These are phyloP conservation scores for Steinernema khuongi DNA, from an alignment of 1,140 invertebrate genomes.

Conservation along the genomic window DNA sequence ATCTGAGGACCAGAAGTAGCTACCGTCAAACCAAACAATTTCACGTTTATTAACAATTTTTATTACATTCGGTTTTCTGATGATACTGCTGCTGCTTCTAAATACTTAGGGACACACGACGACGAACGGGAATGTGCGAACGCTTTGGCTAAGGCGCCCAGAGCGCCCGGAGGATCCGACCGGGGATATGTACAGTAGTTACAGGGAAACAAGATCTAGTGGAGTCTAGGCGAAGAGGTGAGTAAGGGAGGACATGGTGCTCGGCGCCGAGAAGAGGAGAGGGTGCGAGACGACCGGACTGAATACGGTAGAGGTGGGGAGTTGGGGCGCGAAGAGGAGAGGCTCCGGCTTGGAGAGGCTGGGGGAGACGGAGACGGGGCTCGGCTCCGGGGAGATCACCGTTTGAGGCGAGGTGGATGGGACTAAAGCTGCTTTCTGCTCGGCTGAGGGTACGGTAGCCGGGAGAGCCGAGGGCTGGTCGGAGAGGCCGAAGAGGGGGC, in stretches of 20 bases:
- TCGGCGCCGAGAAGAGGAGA: neutral
- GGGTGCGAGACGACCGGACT: slow-evolving; percentile 6
- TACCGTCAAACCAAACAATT: no score
- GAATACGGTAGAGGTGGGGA: slow-evolving; percentile 13
- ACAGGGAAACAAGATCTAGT: neutral
- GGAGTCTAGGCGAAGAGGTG: slow-evolving; percentile 1
- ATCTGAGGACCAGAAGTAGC: no score
- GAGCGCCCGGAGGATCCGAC: neutral
- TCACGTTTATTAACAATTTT: no score
- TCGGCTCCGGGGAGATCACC: slow-evolving; percentile 3
- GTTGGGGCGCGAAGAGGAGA: neutral
- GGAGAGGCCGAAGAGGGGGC: slow-evolving; percentile 45
- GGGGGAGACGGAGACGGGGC: neutral
- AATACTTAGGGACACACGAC: no score
- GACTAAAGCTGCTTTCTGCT: neutral
- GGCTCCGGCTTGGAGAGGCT: neutral
- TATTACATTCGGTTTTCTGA: no score
- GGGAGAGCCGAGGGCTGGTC: slow-evolving; percentile 29
- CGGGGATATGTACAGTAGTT: neutral
- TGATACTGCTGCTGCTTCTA: no score
- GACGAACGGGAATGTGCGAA: neutral
- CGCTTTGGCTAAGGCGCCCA: no score
- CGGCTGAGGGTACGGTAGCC: neutral
- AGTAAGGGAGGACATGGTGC: neutral
- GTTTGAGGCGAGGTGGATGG: neutral